Conservation (phyloP, 1,140 invertebrate species). For the Macrocentrus cingulum region DNA sequence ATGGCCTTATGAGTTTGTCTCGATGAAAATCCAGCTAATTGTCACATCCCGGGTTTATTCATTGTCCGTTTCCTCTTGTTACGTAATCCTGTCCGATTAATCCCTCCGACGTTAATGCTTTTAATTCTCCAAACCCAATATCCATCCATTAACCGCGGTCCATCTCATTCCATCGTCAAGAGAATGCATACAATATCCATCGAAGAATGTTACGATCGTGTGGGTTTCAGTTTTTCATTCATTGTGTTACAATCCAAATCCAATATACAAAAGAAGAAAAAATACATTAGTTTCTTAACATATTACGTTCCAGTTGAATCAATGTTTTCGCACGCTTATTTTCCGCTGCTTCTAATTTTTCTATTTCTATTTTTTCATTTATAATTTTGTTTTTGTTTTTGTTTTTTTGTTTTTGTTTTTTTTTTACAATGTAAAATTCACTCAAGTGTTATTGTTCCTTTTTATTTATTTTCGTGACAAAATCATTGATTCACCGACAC, state of each 20-base stretch:
- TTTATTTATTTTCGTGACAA: slow-evolving; percentile 16
- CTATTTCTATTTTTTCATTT: no score
- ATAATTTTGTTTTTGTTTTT: no score
- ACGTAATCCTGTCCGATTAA: slow-evolving; percentile 39
- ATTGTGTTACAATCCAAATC: slow-evolving; percentile 61
- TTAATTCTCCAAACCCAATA: slow-evolving; percentile 44
- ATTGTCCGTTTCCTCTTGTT: slow-evolving; percentile 42
- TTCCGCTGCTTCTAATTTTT: no score
- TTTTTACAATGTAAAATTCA: no score
- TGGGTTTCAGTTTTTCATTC: slow-evolving; percentile 61
- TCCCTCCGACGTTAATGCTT: slow-evolving; percentile 35
- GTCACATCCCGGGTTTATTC: slow-evolving; percentile 35
- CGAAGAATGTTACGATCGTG: slow-evolving; percentile 58
- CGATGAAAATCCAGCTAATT: slow-evolving; percentile 48
- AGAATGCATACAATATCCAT: slow-evolving; percentile 56
- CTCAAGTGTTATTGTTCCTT: slow-evolving; percentile 35
- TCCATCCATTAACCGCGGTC: slow-evolving; percentile 53
- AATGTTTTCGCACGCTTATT: background rate
- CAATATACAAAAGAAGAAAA: slow-evolving; percentile 62
- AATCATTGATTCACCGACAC: no score
- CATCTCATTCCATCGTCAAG: slow-evolving; percentile 46
- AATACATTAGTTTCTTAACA: slow-evolving; percentile 57
- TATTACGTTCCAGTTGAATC: slow-evolving; percentile 12
- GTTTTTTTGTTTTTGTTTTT: no score
- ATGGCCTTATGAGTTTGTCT: slow-evolving; percentile 40